Evolutionary conservation across 2,113 vertebrate species (phyloP).

Genomic region (Gymnocephalus cernua): DNA sequence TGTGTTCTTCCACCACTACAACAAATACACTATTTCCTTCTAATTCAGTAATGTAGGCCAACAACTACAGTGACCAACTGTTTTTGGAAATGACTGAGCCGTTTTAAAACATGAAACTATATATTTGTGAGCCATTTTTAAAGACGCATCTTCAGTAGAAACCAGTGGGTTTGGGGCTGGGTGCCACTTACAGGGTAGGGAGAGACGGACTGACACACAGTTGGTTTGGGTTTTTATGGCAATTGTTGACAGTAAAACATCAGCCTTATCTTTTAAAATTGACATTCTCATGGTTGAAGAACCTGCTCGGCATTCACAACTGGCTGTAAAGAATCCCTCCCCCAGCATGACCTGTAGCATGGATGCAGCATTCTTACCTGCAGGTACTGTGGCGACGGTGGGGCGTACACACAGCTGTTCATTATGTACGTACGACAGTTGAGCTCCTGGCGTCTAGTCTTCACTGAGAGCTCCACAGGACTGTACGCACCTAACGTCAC

Average conservation of each 20-base stretch:
- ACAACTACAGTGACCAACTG: background rate
- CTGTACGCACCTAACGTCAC: constrained; percentile 87
- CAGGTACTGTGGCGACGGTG: constrained; percentile 92
- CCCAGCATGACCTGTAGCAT: background rate
- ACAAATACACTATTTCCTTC: background rate
- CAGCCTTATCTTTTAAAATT: background rate
- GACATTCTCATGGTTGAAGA: background rate
- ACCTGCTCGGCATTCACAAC: background rate
- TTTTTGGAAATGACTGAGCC: background rate
- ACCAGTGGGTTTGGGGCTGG: background rate
- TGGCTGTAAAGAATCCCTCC: background rate
- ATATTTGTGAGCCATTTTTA: background rate
- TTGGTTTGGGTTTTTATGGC: background rate
- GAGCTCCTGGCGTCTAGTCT: constrained; percentile 80
- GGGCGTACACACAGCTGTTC: constrained; percentile 86
- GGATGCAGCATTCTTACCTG: constrained; percentile 79
- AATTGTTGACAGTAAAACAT: background rate
- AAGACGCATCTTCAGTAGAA: background rate
- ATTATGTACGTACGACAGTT: constrained; percentile 92
- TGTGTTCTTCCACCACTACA: background rate
- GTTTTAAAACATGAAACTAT: background rate
- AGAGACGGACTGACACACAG: background rate
- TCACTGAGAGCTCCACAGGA: constrained; percentile 87
- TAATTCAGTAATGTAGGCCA: background rate
- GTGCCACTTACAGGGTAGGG: background rate